Evolutionary conservation across 2,888 invertebrate genomes (phyloP).

Genomic region (Serripes groenlandicus): DNA sequence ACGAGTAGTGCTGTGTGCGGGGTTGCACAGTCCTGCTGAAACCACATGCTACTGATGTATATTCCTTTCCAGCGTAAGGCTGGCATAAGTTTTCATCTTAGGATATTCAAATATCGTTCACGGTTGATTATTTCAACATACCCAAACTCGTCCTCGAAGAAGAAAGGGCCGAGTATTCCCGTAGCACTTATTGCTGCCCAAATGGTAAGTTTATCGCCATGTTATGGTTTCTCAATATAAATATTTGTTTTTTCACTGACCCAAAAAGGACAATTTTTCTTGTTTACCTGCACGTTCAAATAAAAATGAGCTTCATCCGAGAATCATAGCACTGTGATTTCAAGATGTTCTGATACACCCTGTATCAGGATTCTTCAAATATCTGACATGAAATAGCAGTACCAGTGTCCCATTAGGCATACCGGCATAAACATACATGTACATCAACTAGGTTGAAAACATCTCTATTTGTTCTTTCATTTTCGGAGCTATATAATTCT

Average conservation of each 20-base stretch:
- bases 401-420: too few relatives aligned
- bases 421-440: too few relatives aligned
- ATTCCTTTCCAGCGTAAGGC: slow-evolving; percentile 21
- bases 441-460: too few relatives aligned
- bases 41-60: slow-evolving; percentile 18
- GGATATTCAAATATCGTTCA: slow-evolving; percentile 25
- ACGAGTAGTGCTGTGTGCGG: slow-evolving; percentile 23
- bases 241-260: slow-evolving; percentile 28
- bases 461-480: too few relatives aligned
- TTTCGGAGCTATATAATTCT: too few relatives aligned
- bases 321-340: slow-evolving; percentile 26
- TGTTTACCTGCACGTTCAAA: slow-evolving; percentile 33
- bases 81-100: slow-evolving; percentile 33
- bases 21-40: slow-evolving; percentile 34
- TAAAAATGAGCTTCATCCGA: slow-evolving; percentile 36
- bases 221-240: slow-evolving; percentile 29
- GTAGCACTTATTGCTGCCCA: slow-evolving; percentile 33
- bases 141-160: slow-evolving; percentile 26
- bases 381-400: too few relatives aligned
- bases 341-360: background rate
- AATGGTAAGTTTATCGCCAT: slow-evolving; percentile 11
- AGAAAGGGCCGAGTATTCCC: slow-evolving; percentile 34
- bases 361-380: too few relatives aligned
- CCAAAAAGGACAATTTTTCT: slow-evolving; percentile 32
- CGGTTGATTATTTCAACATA: slow-evolving; percentile 28